These are phyloP conservation scores for Amiota communis DNA, from an alignment of 2,888 invertebrate genomes.

Conservation along the genomic window DNA sequence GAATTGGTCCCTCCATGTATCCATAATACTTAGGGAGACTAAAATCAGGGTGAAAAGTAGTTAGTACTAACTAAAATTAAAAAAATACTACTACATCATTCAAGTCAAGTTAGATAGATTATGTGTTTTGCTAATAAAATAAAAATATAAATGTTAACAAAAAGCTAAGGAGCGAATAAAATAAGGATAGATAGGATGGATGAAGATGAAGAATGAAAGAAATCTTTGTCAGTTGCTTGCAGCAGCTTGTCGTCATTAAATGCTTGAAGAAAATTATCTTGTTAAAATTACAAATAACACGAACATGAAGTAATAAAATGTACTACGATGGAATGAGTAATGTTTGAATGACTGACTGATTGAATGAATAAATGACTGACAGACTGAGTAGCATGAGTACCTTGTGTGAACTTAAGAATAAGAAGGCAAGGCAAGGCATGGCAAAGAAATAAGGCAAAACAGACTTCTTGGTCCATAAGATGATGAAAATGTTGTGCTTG, in stretches of 20 bases:
- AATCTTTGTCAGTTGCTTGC: not conserved
- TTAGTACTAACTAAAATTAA: conserved; percentile 58
- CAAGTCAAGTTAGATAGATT: too few species aligned
- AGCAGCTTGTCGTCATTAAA: conserved; percentile 62
- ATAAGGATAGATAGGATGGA: too few species aligned
- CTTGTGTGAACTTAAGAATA: not conserved
- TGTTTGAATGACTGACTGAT: conserved; percentile 43
- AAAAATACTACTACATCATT: conserved; percentile 40
- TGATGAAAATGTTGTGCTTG: not conserved
- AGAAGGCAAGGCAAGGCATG: not conserved
- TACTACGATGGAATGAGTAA: conserved; percentile 57
- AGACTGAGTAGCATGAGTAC: too few species aligned
- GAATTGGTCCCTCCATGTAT: not conserved
- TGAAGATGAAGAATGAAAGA: too few species aligned
- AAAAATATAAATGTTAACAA: conserved; percentile 13
- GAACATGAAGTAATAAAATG: conserved; percentile 68
- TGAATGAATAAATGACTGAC: not conserved
- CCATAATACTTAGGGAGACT: not conserved
- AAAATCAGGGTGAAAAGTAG: conserved; percentile 38
- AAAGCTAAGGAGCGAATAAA: conserved; percentile 18
- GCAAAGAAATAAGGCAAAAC: not conserved
- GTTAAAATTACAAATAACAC: conserved; percentile 73
- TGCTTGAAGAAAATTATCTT: conserved; percentile 72
- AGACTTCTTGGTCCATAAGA: not conserved
- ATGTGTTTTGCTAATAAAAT: too few species aligned